phyloP scores from a whole-genome alignment of 2,888 invertebrate species.

The Eumacrocentrus americanus region DNA sequence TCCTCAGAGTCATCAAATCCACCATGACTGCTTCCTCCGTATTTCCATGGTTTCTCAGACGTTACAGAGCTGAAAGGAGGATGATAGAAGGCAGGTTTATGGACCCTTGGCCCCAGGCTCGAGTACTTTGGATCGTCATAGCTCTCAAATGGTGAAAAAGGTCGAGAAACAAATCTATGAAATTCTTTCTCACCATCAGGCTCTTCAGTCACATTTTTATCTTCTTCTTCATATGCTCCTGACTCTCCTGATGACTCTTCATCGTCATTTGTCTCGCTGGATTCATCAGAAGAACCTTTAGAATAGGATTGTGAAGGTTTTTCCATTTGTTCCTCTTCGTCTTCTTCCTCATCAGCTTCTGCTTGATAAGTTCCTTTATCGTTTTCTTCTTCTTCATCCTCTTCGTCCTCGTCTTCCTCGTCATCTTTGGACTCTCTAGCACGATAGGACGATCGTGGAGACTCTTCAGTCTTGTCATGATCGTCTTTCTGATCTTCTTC shows the following conservation, averaged over 20 bases:
- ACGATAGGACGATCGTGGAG: conserved; percentile 44
- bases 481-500: conserved; percentile 5
- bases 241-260: conserved; percentile 8
- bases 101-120: conserved; percentile 50
- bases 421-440: conserved; percentile 27
- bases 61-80: conserved; percentile 44
- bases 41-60: conserved; percentile 35
- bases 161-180: conserved; percentile 43
- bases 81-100: conserved; percentile 53
- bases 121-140: conserved; percentile 50
- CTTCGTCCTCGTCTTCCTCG: conserved; percentile 22
- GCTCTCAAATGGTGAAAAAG: conserved; percentile 52
- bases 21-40: conserved; percentile 19
- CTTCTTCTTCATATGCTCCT: conserved; percentile 29
- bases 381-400: conserved; percentile 21
- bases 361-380: neutral
- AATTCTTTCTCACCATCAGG: conserved; percentile 41
- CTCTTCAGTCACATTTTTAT: conserved; percentile 22
- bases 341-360: conserved; percentile 27
- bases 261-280: conserved; percentile 27
- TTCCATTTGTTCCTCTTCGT: conserved; percentile 23
- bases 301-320: conserved; percentile 22
- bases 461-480: neutral
- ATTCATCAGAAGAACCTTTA: conserved; percentile 14
- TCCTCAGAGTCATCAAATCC: conserved; percentile 27